phyloP scores from a whole-genome alignment of 2,797 vertebrate genomes.

The Aeoliscus strigatus region DNA sequence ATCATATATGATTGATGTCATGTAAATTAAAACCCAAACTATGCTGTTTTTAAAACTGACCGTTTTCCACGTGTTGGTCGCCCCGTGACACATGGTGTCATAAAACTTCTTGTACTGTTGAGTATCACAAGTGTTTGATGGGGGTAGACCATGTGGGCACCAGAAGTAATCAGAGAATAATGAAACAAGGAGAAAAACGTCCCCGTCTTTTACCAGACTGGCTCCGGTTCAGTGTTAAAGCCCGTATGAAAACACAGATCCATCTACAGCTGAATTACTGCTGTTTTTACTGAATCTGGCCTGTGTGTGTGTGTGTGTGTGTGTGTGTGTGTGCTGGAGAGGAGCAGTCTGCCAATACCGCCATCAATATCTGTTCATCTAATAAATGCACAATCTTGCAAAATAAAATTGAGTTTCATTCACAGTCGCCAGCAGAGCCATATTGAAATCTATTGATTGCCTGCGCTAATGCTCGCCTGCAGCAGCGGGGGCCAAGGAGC shows the following conservation, averaged over 20 bases:
- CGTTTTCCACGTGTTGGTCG: too few relatives aligned
- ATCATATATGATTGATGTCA: too few relatives aligned
- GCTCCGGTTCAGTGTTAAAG: constrained; percentile 4
- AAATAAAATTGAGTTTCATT: constrained; percentile 72
- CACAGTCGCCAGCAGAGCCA: constrained; percentile 41
- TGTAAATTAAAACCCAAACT: too few relatives aligned
- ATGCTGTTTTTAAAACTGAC: too few relatives aligned
- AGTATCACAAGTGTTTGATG: too few relatives aligned
- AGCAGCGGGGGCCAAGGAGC: constrained; percentile 22
- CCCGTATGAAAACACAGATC: constrained; percentile 23
- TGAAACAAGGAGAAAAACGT: too few relatives aligned
- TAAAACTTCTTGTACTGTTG: too few relatives aligned
- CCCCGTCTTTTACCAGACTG: too few relatives aligned
- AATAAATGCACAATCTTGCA: constrained; percentile 69
- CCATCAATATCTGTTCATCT: constrained; percentile 68
- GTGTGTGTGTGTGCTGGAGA: constrained; percentile 17
- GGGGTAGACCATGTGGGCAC: too few relatives aligned
- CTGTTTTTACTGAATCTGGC: too few relatives aligned
- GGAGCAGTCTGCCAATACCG: constrained; percentile 37
- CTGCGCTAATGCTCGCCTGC: constrained; percentile 39
- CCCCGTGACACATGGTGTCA: too few relatives aligned
- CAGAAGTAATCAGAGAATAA: too few relatives aligned
- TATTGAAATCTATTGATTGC: constrained; percentile 67
- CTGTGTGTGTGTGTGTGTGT: not conserved
- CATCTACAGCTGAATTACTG: not conserved